Base-by-base conservation (phyloP, 2,888 invertebrate species). In the Dascillus cervinus region DNA sequence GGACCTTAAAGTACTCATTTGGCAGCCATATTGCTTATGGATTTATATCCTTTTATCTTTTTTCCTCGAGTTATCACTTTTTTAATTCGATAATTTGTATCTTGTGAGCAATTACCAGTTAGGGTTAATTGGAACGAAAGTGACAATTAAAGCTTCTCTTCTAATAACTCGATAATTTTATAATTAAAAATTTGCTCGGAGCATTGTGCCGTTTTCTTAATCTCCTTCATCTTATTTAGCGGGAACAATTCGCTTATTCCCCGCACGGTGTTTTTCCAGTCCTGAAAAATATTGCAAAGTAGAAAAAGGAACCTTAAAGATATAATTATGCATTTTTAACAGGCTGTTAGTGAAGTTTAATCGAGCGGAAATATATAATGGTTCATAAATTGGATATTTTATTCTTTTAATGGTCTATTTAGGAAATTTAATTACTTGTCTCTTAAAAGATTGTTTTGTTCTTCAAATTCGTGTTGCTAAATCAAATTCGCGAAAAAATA, bases 61-160 rank as follows among this genome's bases (percentile, higher is more conserved):
- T 22, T 4, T 22, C 10, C 22, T 6, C 22, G 8, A 22, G 4
- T 22, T n/a, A 8, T 6, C 19, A 17, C 19, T 17, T 6, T 6
- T 6, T 5, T 6, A 6, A 17, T 17, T 17, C n/a, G n/a, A n/a
- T n/a, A n/a, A n/a, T n/a, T n/a, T n/a, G n/a, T n/a, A n/a, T n/a
- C n/a, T n/a, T n/a, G n/a, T n/a, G 51, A 53, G 50, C 49, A 50
- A 49, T 51, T 56, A 55, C 56, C 55, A 55, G 56, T 53, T 52
- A 54, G n/a, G n/a, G 52, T 59, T 60, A 61, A 62, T 61, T 60
- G 55, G 59, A 55, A 58, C 59, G 53, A 58, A 58, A 60, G 62
- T 64, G 61, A 63, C 63, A 60, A 60, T 61, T 61, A 59, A n/a
- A 55, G 50, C 51, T 53, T 52, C 50, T 55, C 55, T n/a, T 36